Evolutionary conservation across 1,140 invertebrate genomes (phyloP).

Genomic region (Bombus sibiricus): DNA sequence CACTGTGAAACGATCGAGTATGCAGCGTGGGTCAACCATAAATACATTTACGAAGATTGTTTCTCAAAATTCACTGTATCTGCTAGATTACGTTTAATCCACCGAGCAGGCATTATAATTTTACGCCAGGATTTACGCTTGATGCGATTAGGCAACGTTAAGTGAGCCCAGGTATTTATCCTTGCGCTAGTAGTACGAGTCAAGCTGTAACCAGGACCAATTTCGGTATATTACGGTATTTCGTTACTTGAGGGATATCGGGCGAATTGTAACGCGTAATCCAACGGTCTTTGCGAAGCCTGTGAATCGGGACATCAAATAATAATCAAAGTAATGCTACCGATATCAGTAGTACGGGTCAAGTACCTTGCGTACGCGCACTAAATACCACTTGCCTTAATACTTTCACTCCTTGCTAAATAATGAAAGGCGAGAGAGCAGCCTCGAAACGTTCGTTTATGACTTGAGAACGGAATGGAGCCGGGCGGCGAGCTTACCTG

Average conservation of each 20-base stretch:
- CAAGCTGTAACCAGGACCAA: background rate
- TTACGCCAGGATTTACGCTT: background rate
- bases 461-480: background rate
- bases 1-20: background rate
- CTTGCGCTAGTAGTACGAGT: background rate
- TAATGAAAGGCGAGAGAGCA: background rate
- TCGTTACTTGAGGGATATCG: background rate
- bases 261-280: background rate
- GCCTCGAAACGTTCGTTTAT: background rate
- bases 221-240: no score
- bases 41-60: background rate
- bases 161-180: background rate
- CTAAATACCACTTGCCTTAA: background rate
- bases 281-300: background rate
- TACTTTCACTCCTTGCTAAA: background rate
- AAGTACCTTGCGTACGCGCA: background rate
- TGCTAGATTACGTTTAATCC: background rate
- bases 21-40: background rate
- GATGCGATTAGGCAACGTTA: conserved; percentile 4
- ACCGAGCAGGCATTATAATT: background rate
- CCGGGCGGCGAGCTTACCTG: background rate
- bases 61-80: background rate
- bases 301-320: background rate
- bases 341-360: conserved; percentile 7
- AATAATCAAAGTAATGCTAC: background rate